Percentiles rank a stretch among this genome's conserved stretches.
Conservation (phyloP, 2,888 invertebrate genomes). For the Drosophila vallismaia region DNA sequence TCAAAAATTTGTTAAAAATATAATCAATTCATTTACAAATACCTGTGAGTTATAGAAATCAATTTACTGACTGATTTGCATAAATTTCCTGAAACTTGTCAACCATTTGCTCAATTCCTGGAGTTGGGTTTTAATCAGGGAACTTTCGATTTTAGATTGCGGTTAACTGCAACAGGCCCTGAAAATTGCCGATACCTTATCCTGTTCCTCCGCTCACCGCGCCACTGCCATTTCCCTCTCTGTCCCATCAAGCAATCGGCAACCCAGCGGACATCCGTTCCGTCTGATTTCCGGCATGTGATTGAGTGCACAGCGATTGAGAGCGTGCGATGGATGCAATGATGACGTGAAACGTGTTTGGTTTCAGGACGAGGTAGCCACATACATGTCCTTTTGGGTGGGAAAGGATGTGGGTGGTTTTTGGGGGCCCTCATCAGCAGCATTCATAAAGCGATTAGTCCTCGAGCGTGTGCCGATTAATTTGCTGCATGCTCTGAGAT, state of each 20-base stretch:
- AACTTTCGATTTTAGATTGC: constrained; percentile 76
- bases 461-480: constrained; percentile 70
- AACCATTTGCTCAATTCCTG: constrained; percentile 27
- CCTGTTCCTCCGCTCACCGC: not conserved
- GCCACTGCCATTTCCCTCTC: constrained; percentile 7
- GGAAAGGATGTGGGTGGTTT: constrained; percentile 2
- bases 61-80: constrained; percentile 75
- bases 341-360: constrained; percentile 41
- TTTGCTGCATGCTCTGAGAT: constrained; percentile 57
- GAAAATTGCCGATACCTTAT: constrained; percentile 13
- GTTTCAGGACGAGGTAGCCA: not conserved
- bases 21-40: not conserved
- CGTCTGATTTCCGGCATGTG: constrained; percentile 79
- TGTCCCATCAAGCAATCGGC: constrained; percentile 46
- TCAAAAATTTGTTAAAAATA: not conserved
- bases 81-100: constrained; percentile 70
- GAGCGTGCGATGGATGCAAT: constrained; percentile 37
- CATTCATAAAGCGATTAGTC: constrained; percentile 70
- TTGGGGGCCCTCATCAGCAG: constrained; percentile 43
- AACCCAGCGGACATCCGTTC: constrained; percentile 74
- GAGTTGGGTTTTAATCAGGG: constrained; percentile 73
- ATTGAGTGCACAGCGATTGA: constrained; percentile 68
- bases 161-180: constrained; percentile 52
- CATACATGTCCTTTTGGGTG: not conserved
- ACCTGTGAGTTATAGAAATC: not conserved